Evolutionary conservation across 1,140 invertebrate species (phyloP).

Genomic region (Scylla paramamosain): DNA sequence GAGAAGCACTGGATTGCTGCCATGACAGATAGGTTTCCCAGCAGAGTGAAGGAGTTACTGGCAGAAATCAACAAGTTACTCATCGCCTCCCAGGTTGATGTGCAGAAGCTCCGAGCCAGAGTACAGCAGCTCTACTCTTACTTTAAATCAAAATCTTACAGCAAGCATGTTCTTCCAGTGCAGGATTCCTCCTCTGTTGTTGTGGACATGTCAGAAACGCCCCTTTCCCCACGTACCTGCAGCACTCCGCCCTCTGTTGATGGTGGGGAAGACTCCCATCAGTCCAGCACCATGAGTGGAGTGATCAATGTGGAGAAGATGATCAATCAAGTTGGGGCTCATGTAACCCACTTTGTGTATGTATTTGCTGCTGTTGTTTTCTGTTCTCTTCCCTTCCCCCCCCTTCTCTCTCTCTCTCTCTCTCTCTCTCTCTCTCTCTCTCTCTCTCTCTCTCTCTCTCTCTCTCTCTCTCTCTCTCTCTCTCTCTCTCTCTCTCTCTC

Average conservation of each 20-base stretch:
- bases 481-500: too few species aligned
- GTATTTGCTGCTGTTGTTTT: not conserved
- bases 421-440: too few species aligned
- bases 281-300: not conserved
- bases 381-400: too few species aligned
- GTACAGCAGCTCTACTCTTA: constrained; percentile 39
- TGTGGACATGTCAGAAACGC: not conserved
- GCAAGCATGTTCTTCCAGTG: constrained; percentile 45
- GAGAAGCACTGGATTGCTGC: constrained; percentile 75
- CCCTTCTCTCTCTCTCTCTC: too few species aligned
- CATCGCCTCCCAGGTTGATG: not conserved
- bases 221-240: not conserved
- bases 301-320: constrained; percentile 55
- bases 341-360: constrained; percentile 66
- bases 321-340: constrained; percentile 64
- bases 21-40: constrained; percentile 69
- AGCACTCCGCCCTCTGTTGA: not conserved
- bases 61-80: not conserved
- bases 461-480: too few species aligned
- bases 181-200: not conserved
- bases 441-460: too few species aligned
- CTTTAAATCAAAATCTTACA: constrained; percentile 32
- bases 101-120: not conserved
- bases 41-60: constrained; percentile 48
- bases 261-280: not conserved